Evolutionary conservation across 2,888 invertebrate genomes (phyloP).

Genomic region (Subacronicta megacephala): DNA sequence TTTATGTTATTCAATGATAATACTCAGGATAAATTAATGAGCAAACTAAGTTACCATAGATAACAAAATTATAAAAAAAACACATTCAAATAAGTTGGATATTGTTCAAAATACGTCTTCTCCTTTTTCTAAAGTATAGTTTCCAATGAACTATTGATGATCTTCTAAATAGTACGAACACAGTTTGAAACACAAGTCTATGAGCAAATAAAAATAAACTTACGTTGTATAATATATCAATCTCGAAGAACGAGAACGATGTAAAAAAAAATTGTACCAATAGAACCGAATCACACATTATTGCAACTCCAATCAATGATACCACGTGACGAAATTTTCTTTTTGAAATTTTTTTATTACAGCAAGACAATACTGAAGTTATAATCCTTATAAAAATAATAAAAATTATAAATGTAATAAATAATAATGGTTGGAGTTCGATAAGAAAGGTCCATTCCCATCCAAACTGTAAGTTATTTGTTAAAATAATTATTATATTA

Average conservation of each 20-base stretch:
- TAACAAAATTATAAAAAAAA: too few relatives aligned
- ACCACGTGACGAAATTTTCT: not conserved
- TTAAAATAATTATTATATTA: slow-evolving; percentile 3
- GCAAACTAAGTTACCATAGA: too few relatives aligned
- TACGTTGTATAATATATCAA: not conserved
- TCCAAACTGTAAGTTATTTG: not conserved
- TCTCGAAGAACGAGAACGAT: too few relatives aligned
- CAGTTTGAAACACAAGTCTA: slow-evolving; percentile 28
- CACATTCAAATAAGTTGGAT: not conserved
- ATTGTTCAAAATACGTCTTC: not conserved
- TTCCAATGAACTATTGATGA: slow-evolving; percentile 33
- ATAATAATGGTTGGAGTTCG: too few relatives aligned
- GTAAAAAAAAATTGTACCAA: not conserved
- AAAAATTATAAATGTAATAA: not conserved
- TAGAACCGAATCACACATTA: not conserved
- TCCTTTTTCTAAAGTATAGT: slow-evolving; percentile 17
- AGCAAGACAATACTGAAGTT: not conserved
- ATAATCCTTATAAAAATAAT: not conserved
- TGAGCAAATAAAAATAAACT: not conserved
- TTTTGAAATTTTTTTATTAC: slow-evolving; percentile 1
- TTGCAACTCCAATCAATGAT: not conserved
- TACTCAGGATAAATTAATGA: too few relatives aligned
- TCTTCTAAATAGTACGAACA: slow-evolving; percentile 32
- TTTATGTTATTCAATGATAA: too few relatives aligned
- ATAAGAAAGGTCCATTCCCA: too few relatives aligned